phyloP scores from a whole-genome alignment of 2,888 invertebrate genomes.

The Stenodera caucasica region DNA sequence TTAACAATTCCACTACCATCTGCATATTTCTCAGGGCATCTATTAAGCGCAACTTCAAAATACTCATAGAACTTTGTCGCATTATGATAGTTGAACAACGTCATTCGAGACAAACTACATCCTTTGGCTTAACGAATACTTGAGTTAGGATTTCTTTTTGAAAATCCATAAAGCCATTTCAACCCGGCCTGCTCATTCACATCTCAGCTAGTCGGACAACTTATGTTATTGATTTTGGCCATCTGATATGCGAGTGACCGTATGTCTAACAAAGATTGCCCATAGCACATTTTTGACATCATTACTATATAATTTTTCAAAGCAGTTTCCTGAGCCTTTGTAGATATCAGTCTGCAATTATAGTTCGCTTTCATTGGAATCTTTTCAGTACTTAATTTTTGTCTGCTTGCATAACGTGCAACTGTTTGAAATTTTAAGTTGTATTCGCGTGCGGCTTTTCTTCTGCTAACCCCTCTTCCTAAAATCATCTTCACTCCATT shows the following conservation, averaged over 20 bases:
- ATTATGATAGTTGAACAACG: slow-evolving; percentile 29
- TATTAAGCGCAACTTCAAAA: slow-evolving; percentile 18
- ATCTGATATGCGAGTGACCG: slow-evolving; percentile 23
- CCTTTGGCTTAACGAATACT: slow-evolving; percentile 28
- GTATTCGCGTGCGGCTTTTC: slow-evolving; percentile 18
- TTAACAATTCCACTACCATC: slow-evolving; percentile 25
- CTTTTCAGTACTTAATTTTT: slow-evolving; percentile 11
- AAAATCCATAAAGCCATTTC: slow-evolving; percentile 30
- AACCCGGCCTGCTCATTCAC: slow-evolving; percentile 21
- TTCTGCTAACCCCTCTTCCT: slow-evolving; percentile 16
- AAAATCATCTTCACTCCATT: slow-evolving; percentile 17
- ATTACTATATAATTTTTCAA: slow-evolving; percentile 3
- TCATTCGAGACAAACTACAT: slow-evolving; percentile 24
- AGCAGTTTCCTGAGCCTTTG: slow-evolving; percentile 10
- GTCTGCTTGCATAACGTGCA: slow-evolving; percentile 20
- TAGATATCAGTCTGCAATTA: slow-evolving; percentile 17
- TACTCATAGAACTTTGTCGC: slow-evolving; percentile 25
- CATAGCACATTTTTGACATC: slow-evolving; percentile 23
- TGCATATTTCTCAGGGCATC: slow-evolving; percentile 26
- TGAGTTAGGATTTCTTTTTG: slow-evolving; percentile 28
- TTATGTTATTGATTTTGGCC: slow-evolving; percentile 21
- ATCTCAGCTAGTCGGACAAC: slow-evolving; percentile 13
- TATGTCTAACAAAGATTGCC: slow-evolving; percentile 15
- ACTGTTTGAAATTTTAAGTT: slow-evolving; percentile 16
- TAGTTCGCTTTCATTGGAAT: slow-evolving; percentile 20